Percentiles rank a stretch among this genome's conserved stretches.
Conservation (phyloP, 2,888 invertebrate species). For the Drosophila mettleri region DNA sequence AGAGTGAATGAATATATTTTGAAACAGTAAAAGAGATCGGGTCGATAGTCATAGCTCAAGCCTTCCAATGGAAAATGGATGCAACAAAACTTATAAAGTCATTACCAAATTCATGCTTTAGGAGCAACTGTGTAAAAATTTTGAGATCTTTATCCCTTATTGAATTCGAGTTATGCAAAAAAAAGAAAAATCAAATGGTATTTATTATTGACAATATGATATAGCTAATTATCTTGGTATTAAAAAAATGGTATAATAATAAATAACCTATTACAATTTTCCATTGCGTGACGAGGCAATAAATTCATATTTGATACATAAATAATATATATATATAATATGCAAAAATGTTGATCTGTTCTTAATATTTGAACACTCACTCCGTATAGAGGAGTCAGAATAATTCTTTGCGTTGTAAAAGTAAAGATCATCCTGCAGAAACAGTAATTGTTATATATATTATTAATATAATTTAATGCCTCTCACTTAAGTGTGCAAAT, state of each 20-base stretch:
- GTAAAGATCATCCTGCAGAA: no score
- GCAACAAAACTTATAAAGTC: slow-evolving; percentile 3
- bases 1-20: background rate
- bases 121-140: background rate
- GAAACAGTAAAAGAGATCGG: background rate
- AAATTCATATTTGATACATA: no score
- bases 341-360: no score
- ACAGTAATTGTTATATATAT: no score
- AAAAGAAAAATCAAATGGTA: background rate
- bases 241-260: no score
- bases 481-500: no score
- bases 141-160: background rate
- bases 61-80: background rate
- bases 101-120: slow-evolving; percentile 4
- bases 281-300: no score
- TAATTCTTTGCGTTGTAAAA: no score
- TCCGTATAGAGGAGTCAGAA: no score
- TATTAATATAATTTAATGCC: no score
- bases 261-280: background rate
- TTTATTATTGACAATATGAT: background rate
- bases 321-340: no score
- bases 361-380: no score
- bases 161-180: background rate
- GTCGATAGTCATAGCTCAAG: background rate
- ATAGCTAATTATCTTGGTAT: background rate